Evolutionary conservation across 2,888 invertebrate species (phyloP), one percentile per base, ranked within the genome.

Genomic region (Brachyptera risi): DNA sequence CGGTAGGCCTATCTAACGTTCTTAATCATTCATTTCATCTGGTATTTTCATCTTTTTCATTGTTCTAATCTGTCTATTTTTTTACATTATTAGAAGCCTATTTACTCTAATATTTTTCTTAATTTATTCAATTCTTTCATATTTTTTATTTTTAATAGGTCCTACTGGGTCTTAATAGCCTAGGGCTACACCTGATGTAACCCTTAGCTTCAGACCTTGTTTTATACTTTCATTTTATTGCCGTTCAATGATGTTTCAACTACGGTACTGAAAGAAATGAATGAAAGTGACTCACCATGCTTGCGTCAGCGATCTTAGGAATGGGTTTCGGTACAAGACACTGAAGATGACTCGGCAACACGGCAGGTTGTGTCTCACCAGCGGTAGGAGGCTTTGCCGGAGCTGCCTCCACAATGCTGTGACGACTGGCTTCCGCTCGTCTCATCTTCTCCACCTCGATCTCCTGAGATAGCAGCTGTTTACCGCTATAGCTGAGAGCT

Each of bases 381-480:
- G 75, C 73, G 40, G 64, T 42, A 51, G 62, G 49, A 35, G 42
- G 27, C 1, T 56, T 11, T 9, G 26, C 51, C 24, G n/a, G 38
- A n/a, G 23, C 38, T 15, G 50, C 4, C 24, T 64, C 56, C 23
- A 15, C 26, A 11, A 7, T 31, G 15, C 40, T 47, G 31, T 49
- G 54, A 13, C 49, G 37, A 24, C 57, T 23, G 59, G 58, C 26
- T 58, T 61, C 77, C 50, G 75, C 78, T 54, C 86, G 76, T 58
- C 88, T 76, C 72, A 94, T 86, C 69, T 85, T 83, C 73, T 90
- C 92, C 44, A 88, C 70, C 67, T 92, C 90, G 61, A 93, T 86
- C 77, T 94, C 92, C 54, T 89, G 80, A 0, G 91, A 83, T 60
- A 96, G 84, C 44, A 93, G 78, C 71, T 95, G 94, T 63, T 89